These are phyloP conservation scores for Drosophila multiciliata DNA, from an alignment of 2,888 invertebrate genomes.

Conservation along the genomic window DNA sequence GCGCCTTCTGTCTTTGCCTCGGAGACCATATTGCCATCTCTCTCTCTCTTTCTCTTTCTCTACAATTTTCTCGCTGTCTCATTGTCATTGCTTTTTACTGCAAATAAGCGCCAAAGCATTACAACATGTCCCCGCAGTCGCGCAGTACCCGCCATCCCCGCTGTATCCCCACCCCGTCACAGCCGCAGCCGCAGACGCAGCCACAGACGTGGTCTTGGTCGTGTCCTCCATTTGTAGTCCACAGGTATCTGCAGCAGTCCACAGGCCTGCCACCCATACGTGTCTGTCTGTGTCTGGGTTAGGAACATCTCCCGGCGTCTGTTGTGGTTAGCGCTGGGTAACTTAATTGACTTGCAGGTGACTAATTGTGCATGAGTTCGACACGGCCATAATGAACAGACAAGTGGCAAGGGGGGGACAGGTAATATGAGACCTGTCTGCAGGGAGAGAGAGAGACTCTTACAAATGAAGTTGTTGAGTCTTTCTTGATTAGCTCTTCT, in stretches of 20 bases:
- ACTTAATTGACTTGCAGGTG: slow-evolving; percentile 81
- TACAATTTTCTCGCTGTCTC: slow-evolving; percentile 57
- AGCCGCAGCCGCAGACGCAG: neutral
- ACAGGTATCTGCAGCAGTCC: neutral
- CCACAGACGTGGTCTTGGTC: slow-evolving; percentile 21
- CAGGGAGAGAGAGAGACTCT: slow-evolving; percentile 28
- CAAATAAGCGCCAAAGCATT: slow-evolving; percentile 73
- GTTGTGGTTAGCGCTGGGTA: slow-evolving; percentile 72
- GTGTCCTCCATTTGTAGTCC: slow-evolving; percentile 17
- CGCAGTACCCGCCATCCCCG: slow-evolving; percentile 1
- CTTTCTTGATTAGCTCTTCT: slow-evolving; percentile 47
- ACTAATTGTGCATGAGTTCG: slow-evolving; percentile 81
- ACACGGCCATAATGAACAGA: slow-evolving; percentile 48
- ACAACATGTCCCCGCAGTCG: slow-evolving; percentile 40
- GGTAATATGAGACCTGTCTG: slow-evolving; percentile 72
- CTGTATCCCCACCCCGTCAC: slow-evolving; percentile 11
- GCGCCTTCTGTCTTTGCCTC: slow-evolving; percentile 22
- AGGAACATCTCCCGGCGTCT: slow-evolving; percentile 50
- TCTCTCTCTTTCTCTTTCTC: slow-evolving; percentile 36
- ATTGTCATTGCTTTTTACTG: slow-evolving; percentile 77
- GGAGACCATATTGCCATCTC: neutral
- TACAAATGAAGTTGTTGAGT: slow-evolving; percentile 69
- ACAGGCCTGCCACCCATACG: slow-evolving; percentile 43
- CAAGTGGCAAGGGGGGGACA: slow-evolving; percentile 27
- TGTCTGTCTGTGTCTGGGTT: slow-evolving; percentile 35